Base-by-base conservation (phyloP, 2,113 vertebrate species). In the Onychorhynchus coronatus region DNA sequence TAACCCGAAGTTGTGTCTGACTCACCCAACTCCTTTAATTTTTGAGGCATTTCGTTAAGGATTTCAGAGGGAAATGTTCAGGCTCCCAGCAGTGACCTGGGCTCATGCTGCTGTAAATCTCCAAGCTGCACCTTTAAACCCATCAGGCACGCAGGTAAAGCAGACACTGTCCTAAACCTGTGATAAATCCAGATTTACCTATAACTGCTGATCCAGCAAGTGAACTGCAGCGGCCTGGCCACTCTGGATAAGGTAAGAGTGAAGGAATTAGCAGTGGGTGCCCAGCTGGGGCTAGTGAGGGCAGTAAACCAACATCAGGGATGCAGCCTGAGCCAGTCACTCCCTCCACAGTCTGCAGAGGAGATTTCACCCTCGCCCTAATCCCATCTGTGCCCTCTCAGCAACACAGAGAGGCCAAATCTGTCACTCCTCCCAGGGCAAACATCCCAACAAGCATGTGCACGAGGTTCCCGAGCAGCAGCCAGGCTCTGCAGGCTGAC, bases 251-350 rank as follows among this genome's bases (percentile, higher is more conserved):
- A 27, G 25, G 30, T 11, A 23, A 58, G 3, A 14, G 27, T 3
- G 20, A 22, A 73, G 53, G 53, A 82, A 70, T 1, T 9, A 46
- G 5, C 0, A 66, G 8, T 19, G 5, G 6, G 49, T 4, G 70
- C 53, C 6, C 53, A 15, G 84, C 37, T 20, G 9, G 6, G 68
- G 65, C 33, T 47, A 58, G 1, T 13, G 37, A n/a, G 30, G 27
- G 41, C 22, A 50, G 42, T 4, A 8, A 67, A 67, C 5, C 33
- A n/a, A 11, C 22, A 3, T 1, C 2, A 5, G 0, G 21, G 20
- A 17, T 16, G 21, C 35, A 78, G 24, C 4, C 50, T 4, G 74
- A 82, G 78, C 85, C 59, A 13, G 53, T 74, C 66, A 8, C 25
- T 37, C 66, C 12, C 65, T 59, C 50, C 80, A 49, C 46, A 14